Evolutionary conservation across 2,797 vertebrate species (phyloP).

Genomic region (Gymnodraco acuticeps): DNA sequence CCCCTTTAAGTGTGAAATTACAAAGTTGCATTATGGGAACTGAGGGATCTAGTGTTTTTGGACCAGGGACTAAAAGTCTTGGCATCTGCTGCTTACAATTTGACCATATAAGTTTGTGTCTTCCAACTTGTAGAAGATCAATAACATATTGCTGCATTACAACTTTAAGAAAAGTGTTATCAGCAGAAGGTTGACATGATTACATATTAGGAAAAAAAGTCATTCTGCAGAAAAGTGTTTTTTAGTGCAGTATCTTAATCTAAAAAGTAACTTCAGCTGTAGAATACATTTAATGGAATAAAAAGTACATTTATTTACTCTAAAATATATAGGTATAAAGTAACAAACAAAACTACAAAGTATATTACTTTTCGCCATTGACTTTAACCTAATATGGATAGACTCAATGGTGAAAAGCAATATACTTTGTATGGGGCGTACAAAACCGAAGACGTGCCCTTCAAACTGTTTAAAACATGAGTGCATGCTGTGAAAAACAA

Average conservation of each 20-base stretch:
- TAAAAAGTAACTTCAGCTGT: neutral
- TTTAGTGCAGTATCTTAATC: neutral
- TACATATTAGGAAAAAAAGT: neutral
- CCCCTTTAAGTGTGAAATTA: neutral
- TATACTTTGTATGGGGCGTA: neutral
- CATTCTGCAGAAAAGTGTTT: neutral
- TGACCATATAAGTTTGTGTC: neutral
- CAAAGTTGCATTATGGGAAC: neutral
- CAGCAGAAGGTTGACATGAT: neutral
- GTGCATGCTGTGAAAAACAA: constrained; percentile 22
- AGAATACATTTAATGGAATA: neutral
- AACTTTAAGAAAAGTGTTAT: neutral
- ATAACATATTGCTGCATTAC: neutral
- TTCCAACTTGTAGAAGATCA: neutral
- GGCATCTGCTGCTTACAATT: neutral
- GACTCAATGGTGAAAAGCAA: too few species aligned
- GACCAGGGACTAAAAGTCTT: neutral
- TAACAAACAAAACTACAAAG: fast-evolving
- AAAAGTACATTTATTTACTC: neutral
- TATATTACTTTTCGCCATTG: too few species aligned
- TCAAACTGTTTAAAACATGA: neutral
- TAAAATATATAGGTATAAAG: neutral
- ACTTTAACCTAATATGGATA: too few species aligned
- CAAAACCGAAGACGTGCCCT: neutral
- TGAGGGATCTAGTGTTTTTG: neutral